These are phyloP conservation scores for Lycia hirtaria DNA, from an alignment of 2,888 invertebrate genomes.

Conservation along the genomic window DNA sequence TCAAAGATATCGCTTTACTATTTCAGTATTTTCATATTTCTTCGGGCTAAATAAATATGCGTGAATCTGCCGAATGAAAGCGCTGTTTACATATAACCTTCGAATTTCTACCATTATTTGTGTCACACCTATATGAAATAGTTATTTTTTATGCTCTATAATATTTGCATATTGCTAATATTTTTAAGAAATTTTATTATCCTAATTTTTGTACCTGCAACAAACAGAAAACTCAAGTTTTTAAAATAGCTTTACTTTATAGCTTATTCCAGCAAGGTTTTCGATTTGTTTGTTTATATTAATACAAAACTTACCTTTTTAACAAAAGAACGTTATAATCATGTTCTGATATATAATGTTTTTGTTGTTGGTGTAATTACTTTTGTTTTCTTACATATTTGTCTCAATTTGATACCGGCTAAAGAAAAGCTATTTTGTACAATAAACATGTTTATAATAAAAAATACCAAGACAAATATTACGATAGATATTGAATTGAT, in stretches of 20 bases:
- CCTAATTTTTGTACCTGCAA: slow-evolving; percentile 13
- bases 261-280: slow-evolving; percentile 20
- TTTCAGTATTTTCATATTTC: background rate
- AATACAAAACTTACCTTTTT: background rate
- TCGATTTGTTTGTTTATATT: background rate
- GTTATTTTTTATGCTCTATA: background rate
- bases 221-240: slow-evolving; percentile 7
- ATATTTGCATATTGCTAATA: background rate
- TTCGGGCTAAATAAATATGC: background rate
- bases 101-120: background rate
- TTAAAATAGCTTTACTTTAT: background rate
- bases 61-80: background rate
- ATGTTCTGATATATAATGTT: too few species aligned
- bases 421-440: too few species aligned
- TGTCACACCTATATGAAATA: background rate
- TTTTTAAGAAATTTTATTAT: background rate
- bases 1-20: too few species aligned
- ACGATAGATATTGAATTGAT: too few species aligned
- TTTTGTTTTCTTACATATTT: too few species aligned
- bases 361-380: too few species aligned
- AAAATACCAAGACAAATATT: too few species aligned
- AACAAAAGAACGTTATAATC: background rate
- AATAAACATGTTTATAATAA: too few species aligned
- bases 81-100: background rate
- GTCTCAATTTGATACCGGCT: too few species aligned